A percentile compares a stretch with the other conserved stretches of the same genome.
phyloP scores from a whole-genome alignment of 2,888 invertebrate genomes.

The Phanerotoma sp. region DNA sequence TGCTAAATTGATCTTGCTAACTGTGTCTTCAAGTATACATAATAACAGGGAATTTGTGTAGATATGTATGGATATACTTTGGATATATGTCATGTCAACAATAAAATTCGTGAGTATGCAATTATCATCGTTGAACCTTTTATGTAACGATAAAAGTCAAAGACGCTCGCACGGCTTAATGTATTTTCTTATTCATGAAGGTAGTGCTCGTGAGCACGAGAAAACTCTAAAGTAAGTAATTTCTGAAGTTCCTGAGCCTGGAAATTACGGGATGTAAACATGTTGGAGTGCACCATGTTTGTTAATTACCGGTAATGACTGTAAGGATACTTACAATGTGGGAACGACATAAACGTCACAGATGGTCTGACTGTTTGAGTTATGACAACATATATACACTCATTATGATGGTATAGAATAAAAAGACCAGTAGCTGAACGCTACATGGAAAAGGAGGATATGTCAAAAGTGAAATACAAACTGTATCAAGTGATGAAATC shows the following conservation, averaged over 20 bases:
- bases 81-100: neutral
- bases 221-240: slow-evolving; percentile 20
- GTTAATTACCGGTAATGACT: slow-evolving; percentile 13
- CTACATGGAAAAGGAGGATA: too few species aligned
- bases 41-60: neutral
- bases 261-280: slow-evolving; percentile 16
- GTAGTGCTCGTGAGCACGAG: neutral
- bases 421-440: too few species aligned
- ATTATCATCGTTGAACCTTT: neutral
- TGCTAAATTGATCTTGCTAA: too few species aligned
- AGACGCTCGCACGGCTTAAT: neutral
- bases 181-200: neutral
- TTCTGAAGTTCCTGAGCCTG: slow-evolving; percentile 17
- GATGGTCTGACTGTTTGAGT: neutral
- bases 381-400: too few species aligned
- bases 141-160: slow-evolving; percentile 2
- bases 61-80: neutral
- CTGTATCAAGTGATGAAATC: too few species aligned
- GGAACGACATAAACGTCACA: neutral
- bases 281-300: slow-evolving; percentile 13
- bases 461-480: too few species aligned
- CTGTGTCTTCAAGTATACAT: neutral
- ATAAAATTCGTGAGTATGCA: neutral
- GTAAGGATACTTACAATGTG: too few species aligned
- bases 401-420: too few species aligned